Percentiles rank a stretch among this genome's conserved stretches.
These are phyloP conservation scores for Eristalis intricaria DNA, from an alignment of 2,888 invertebrate species.

Conservation along the genomic window DNA sequence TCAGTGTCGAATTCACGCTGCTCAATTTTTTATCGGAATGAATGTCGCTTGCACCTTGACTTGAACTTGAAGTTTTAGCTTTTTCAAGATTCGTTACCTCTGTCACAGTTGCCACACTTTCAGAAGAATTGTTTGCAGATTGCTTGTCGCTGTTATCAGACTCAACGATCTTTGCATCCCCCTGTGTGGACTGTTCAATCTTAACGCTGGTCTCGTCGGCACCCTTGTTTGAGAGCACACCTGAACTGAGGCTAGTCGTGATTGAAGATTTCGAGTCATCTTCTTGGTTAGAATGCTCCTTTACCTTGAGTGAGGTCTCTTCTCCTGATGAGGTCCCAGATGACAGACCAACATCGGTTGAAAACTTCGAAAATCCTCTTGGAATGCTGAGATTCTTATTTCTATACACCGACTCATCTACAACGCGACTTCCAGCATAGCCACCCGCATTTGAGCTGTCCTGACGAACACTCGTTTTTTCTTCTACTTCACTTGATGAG, in stretches of 20 bases:
- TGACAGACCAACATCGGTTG: not conserved
- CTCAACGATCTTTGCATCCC: too few relatives aligned
- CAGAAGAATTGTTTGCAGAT: not conserved
- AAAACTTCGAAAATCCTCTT: not conserved
- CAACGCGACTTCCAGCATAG: not conserved
- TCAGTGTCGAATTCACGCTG: not conserved
- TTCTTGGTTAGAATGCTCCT: not conserved
- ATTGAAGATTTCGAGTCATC: too few relatives aligned
- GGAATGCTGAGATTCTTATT: slow-evolving; percentile 5
- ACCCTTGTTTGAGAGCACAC: too few relatives aligned
- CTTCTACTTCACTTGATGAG: not conserved
- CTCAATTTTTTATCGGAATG: not conserved
- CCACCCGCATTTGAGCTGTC: not conserved
- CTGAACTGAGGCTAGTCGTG: too few relatives aligned
- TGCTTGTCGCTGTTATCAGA: too few relatives aligned
- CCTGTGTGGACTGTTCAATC: too few relatives aligned
- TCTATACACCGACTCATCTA: not conserved
- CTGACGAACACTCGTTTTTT: not conserved
- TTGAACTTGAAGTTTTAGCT: not conserved
- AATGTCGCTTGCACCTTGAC: not conserved
- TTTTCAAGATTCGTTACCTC: not conserved
- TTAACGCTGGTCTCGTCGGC: too few relatives aligned
- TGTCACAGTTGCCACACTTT: not conserved
- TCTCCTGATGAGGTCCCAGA: slow-evolving; percentile 3
- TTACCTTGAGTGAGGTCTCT: not conserved